Evolutionary conservation across 2,888 invertebrate species (phyloP), one percentile per base, ranked within the genome.

Genomic region (Tinea trinotella): DNA sequence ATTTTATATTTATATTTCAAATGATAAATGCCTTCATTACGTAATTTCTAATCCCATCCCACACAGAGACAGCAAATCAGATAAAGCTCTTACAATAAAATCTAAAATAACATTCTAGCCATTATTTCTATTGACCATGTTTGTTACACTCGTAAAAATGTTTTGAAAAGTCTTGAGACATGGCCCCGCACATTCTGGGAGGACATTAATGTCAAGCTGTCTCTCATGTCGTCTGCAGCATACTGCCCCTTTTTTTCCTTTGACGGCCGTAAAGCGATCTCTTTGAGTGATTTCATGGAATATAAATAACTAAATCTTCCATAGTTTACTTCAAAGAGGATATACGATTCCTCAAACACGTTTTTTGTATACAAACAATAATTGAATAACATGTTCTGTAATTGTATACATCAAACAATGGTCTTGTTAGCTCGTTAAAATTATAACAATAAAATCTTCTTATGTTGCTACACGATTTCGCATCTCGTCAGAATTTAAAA

Each of bases 201-300:
- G 50, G 50, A 50, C 50, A 50, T 50, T 50, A 50, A 50, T 50
- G 50, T 50, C 50, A 15, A 12, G 13, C 12, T 50, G 50, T 50
- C 50, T 24, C 50, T 24, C 18, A 24, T 20, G 24, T 50, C 50
- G 10, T 17, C 46, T 40, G 40, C 46, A 46, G 17, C 46, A 46
- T 17, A 46, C 46, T 46, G 48, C 48, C 48, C 48, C 48, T 48
- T 50, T 50, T 46, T 50, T 50, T 50, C 50, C 13, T 50, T 50
- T 50, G 50, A 50, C 50, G 50, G 24, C 12, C 69, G 72, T 78
- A 74, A 78, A 79, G 70, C 68, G 66, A 71, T 68, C 67, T 67
- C 67, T 74, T 74, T 73, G 71, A 77, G 66, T 76, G 68, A 77
- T 79, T 78, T 75, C 74, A 68, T 56, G 64, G 75, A 82, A 78